Percentiles rank a stretch among this genome's conserved stretches.
Evolutionary conservation across 2,797 vertebrate species (phyloP).

Genomic region (Catharus ustulatus): DNA sequence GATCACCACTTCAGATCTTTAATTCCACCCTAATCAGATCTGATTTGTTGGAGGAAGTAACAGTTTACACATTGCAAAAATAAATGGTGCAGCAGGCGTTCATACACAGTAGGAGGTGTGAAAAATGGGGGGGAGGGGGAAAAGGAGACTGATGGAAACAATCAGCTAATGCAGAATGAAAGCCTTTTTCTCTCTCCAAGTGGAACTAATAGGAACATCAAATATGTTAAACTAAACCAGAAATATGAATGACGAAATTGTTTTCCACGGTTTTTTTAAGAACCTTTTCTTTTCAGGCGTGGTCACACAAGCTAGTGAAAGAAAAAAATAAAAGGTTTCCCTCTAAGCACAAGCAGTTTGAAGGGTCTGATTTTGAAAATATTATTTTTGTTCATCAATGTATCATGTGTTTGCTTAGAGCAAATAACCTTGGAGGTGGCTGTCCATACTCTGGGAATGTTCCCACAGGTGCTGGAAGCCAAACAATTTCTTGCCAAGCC

Average conservation of each 20-base stretch:
- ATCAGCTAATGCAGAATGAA: slow-evolving; percentile 64
- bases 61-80: slow-evolving; percentile 67
- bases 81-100: slow-evolving; percentile 52
- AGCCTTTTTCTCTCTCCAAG: slow-evolving; percentile 50
- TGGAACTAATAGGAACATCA: slow-evolving; percentile 65
- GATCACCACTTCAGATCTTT: slow-evolving; percentile 40
- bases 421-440: neutral
- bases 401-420: neutral
- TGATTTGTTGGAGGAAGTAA: slow-evolving; percentile 72
- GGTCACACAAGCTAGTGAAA: neutral
- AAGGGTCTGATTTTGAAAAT: neutral
- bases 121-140: slow-evolving; percentile 42
- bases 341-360: neutral
- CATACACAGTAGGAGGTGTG: slow-evolving; percentile 72
- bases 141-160: slow-evolving; percentile 60
- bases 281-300: neutral
- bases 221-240: slow-evolving; percentile 56
- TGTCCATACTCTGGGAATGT: neutral
- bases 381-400: neutral
- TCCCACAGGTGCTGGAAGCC: neutral
- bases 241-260: neutral
- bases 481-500: neutral
- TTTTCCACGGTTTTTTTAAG: slow-evolving; percentile 8
- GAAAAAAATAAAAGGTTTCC: neutral
- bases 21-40: slow-evolving; percentile 57